Percentiles rank a stretch among this genome's conserved stretches.
Conservation (phyloP, 2,113 vertebrate genomes). For the Syngnathus scovelli region DNA sequence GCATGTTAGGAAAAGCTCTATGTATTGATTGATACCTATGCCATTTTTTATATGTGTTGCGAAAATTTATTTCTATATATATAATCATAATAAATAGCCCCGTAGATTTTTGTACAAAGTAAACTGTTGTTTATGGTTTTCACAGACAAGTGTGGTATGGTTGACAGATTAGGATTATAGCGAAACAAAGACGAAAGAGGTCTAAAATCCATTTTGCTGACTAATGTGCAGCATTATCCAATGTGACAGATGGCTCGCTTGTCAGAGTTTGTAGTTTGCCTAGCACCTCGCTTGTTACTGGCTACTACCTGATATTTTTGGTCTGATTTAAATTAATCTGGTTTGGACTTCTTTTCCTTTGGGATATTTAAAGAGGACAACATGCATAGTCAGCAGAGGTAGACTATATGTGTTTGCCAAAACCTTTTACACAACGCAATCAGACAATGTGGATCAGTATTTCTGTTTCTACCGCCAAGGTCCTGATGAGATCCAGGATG, state of each 20-base stretch:
- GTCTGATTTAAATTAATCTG: neutral
- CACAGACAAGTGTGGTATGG: neutral
- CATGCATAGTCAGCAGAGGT: neutral
- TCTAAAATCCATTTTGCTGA: slow-evolving; percentile 6
- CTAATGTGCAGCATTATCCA: slow-evolving; percentile 2
- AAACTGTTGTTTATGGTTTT: neutral
- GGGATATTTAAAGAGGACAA: neutral
- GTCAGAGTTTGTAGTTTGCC: neutral
- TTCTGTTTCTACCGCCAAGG: neutral
- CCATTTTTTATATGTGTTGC: too few relatives aligned
- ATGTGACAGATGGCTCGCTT: neutral
- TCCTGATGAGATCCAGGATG: slow-evolving; percentile 22
- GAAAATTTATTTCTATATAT: too few relatives aligned
- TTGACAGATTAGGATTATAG: slow-evolving; percentile 4
- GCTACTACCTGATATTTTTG: neutral
- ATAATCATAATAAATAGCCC: too few relatives aligned
- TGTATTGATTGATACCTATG: too few relatives aligned
- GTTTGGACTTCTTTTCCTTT: neutral
- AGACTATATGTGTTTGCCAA: neutral
- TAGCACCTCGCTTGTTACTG: neutral
- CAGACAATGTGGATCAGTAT: neutral
- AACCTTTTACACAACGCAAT: neutral
- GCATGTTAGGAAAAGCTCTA: too few relatives aligned
- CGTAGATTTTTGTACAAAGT: neutral
- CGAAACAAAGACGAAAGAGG: neutral